Evolutionary conservation across 2,113 vertebrate species (phyloP).

Genomic region (Mellivora capensis): DNA sequence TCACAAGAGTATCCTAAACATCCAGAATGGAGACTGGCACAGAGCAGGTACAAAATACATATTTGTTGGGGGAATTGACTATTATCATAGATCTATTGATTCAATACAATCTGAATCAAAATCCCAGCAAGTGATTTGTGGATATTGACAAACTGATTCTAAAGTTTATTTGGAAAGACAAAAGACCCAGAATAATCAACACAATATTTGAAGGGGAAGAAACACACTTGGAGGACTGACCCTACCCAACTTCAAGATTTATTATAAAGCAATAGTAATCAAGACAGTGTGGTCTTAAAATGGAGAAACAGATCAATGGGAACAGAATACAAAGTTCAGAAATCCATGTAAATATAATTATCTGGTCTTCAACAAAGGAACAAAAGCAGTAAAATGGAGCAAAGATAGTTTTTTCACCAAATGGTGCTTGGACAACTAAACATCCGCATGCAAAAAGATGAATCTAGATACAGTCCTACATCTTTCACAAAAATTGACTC

Average conservation of each 20-base stretch:
- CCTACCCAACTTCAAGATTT: neutral
- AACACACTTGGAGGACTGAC: neutral
- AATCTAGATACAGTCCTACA: neutral
- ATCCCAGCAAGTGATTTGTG: neutral
- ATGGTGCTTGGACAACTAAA: neutral
- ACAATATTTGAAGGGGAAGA: neutral
- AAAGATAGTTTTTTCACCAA: neutral
- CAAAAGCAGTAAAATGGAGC: neutral
- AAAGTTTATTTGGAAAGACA: neutral
- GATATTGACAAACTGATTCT: neutral
- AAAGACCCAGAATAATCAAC: neutral
- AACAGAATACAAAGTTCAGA: neutral
- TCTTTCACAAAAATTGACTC: neutral
- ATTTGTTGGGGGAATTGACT: neutral
- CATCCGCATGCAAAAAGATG: neutral
- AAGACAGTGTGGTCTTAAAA: neutral
- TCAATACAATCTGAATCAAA: neutral
- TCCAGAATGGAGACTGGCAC: neutral
- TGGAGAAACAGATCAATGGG: neutral
- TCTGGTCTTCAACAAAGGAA: neutral
- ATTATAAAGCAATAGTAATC: neutral
- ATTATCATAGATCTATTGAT: neutral
- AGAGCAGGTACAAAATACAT: neutral
- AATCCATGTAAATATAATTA: neutral
- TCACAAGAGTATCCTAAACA: neutral